phyloP scores from a whole-genome alignment of 2,888 invertebrate species.

The Anorthoa munda region DNA sequence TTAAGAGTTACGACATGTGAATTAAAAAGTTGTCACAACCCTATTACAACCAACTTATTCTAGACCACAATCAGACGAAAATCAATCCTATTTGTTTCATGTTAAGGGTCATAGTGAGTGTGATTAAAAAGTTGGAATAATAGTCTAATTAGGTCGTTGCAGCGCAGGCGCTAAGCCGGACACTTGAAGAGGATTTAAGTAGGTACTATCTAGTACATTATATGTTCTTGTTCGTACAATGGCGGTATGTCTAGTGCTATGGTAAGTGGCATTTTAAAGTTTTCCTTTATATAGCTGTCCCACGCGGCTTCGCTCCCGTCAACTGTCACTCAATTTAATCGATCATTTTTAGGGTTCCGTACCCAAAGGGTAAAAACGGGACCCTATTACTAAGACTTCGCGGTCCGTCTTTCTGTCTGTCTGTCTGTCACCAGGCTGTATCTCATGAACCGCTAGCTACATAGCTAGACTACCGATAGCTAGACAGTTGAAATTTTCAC shows the following conservation, averaged over 20 bases:
- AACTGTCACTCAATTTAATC: no score
- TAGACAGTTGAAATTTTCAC: no score
- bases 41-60: constrained; percentile 14
- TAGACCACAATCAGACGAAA: neutral
- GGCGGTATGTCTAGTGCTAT: constrained; percentile 31
- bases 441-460: no score
- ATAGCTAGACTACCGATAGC: no score
- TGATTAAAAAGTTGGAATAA: constrained; percentile 4
- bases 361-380: no score
- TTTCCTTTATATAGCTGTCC: constrained; percentile 6
- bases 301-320: no score
- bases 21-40: neutral
- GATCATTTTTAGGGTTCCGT: no score
- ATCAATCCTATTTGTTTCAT: neutral
- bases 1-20: neutral
- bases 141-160: constrained; percentile 62
- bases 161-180: constrained; percentile 73
- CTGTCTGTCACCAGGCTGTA: no score
- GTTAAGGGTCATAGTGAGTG: neutral
- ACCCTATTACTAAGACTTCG: no score
- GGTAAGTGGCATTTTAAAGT: constrained; percentile 9
- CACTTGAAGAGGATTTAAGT: constrained; percentile 71
- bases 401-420: no score
- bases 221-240: constrained; percentile 49
- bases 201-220: constrained; percentile 63